phyloP scores from a whole-genome alignment of 2,888 invertebrate species.

The Platycnemis pennipes region DNA sequence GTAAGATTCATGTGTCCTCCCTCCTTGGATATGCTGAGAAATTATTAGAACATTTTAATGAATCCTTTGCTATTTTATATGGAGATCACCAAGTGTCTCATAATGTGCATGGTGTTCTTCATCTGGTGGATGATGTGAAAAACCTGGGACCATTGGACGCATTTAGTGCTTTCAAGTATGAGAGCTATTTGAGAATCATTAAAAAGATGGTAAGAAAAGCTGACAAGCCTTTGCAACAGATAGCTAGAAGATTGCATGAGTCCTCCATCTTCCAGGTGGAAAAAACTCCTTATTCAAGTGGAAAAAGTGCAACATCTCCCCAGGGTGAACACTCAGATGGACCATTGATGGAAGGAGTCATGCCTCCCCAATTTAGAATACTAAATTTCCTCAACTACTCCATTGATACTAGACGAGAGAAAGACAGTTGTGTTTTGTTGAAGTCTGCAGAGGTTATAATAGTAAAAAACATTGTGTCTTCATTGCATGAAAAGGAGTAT shows the following conservation, averaged over 20 bases:
- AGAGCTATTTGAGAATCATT: not conserved
- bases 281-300: too few relatives aligned
- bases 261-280: too few relatives aligned
- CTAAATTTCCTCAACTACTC: not conserved
- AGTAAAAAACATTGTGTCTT: not conserved
- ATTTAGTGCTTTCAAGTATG: slow-evolving; percentile 12
- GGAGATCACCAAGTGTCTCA: not conserved
- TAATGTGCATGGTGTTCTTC: not conserved
- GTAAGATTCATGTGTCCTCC: too few relatives aligned
- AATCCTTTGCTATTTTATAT: not conserved
- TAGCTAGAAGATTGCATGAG: too few relatives aligned
- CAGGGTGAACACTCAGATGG: too few relatives aligned
- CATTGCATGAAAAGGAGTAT: not conserved
- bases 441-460: not conserved
- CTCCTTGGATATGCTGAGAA: not conserved
- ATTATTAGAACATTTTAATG: not conserved
- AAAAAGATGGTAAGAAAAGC: not conserved
- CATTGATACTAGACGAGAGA: not conserved
- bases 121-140: not conserved
- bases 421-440: not conserved
- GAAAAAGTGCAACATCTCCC: too few relatives aligned
- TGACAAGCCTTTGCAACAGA: not conserved
- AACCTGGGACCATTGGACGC: not conserved
- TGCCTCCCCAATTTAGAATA: not conserved
- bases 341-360: not conserved